Evolutionary conservation across 2,888 invertebrate species (phyloP).

Genomic region (Pachymerium ferrugineum): DNA sequence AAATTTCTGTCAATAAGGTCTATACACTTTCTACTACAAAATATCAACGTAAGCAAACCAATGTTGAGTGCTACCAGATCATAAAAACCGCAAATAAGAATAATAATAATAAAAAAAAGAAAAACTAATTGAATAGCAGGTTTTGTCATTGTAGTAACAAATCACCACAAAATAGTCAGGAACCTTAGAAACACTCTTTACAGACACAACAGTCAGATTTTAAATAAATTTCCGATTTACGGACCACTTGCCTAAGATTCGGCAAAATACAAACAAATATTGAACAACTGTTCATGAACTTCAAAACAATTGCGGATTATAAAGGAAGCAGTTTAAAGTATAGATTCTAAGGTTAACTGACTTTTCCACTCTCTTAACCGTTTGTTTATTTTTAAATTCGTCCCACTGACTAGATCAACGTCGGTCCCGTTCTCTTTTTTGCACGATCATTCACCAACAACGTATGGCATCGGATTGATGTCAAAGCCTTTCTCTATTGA

Average conservation of each 20-base stretch:
- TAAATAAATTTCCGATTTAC: background rate
- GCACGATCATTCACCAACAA: background rate
- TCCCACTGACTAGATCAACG: constrained; percentile 1
- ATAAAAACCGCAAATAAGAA: background rate
- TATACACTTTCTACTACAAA: no score
- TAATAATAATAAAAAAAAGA: no score
- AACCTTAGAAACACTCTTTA: constrained; percentile 4
- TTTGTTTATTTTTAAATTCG: background rate
- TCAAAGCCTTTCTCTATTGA: background rate
- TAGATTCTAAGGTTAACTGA: background rate
- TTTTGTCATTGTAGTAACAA: background rate
- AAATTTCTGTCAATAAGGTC: no score
- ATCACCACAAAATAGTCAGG: background rate
- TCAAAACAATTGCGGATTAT: background rate
- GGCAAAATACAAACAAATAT: background rate
- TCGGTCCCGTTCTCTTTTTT: background rate
- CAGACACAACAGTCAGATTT: background rate
- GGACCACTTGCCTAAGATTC: background rate
- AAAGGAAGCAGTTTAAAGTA: background rate
- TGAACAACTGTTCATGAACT: background rate
- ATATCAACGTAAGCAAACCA: no score
- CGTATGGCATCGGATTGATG: background rate
- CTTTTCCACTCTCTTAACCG: background rate
- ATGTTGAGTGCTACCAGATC: background rate
- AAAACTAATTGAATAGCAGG: background rate